Percentiles rank a stretch among this genome's conserved stretches.
phyloP scores from a whole-genome alignment of 2,888 invertebrate genomes.

The Meteorus cinctellus region DNA sequence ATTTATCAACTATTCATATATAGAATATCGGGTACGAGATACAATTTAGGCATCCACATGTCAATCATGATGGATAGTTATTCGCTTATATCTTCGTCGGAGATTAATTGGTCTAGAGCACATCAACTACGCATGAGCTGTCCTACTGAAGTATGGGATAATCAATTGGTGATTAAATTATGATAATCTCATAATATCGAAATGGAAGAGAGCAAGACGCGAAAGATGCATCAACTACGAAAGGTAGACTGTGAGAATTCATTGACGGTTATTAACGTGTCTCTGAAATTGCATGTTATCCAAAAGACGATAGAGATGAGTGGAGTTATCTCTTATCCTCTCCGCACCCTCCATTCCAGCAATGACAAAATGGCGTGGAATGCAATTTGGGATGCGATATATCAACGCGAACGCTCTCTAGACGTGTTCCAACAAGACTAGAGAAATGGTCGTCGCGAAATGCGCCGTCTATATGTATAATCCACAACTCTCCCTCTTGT shows the following conservation, averaged over 20 bases:
- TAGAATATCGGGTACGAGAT: too few relatives aligned
- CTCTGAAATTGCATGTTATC: constrained; percentile 1
- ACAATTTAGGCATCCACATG: too few relatives aligned
- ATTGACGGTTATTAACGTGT: constrained; percentile 35
- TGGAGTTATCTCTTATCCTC: background rate
- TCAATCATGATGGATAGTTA: too few relatives aligned
- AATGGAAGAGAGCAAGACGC: too few relatives aligned
- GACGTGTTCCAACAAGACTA: constrained; percentile 35
- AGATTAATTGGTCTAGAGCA: too few relatives aligned
- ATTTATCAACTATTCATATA: too few relatives aligned
- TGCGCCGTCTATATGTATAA: background rate
- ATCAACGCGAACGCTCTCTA: constrained; percentile 52
- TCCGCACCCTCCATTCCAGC: background rate
- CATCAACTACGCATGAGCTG: too few relatives aligned
- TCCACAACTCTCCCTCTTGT: constrained; percentile 36
- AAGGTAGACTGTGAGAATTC: constrained; percentile 33
- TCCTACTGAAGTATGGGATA: too few relatives aligned
- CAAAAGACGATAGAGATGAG: background rate
- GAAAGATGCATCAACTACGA: too few relatives aligned
- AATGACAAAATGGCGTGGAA: constrained; percentile 54
- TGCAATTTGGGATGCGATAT: constrained; percentile 64
- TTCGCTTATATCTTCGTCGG: too few relatives aligned
- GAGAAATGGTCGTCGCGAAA: constrained; percentile 22
- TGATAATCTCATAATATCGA: too few relatives aligned
- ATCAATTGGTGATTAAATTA: too few relatives aligned